Conservation (phyloP, 1,140 invertebrate genomes). For the Hetaerina americana region DNA sequence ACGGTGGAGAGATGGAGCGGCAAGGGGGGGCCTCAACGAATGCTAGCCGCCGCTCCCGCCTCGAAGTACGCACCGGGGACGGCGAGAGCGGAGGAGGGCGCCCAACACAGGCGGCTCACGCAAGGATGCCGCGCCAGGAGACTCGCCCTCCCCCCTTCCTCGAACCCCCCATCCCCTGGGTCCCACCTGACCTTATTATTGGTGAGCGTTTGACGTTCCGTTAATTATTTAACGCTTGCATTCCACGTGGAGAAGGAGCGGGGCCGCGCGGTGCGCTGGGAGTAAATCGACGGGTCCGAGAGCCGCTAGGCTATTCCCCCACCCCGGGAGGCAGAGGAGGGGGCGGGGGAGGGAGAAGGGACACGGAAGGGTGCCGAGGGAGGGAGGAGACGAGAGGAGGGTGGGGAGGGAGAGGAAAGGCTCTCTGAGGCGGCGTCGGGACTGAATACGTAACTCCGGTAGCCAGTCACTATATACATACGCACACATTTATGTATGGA, state of each 20-base stretch:
- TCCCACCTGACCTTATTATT: not conserved
- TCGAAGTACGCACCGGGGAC: too few species aligned
- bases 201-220: not conserved
- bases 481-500: too few species aligned
- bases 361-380: not conserved
- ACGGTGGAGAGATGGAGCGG: too few species aligned
- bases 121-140: not conserved
- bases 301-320: not conserved
- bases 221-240: not conserved
- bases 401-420: not conserved
- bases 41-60: too few species aligned
- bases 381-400: not conserved
- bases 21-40: too few species aligned
- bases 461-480: not conserved
- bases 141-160: not conserved
- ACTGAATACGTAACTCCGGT: not conserved
- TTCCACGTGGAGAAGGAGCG: not conserved
- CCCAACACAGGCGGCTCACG: too few species aligned
- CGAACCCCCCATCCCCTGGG: not conserved
- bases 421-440: not conserved
- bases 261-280: not conserved
- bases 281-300: not conserved
- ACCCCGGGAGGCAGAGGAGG: not conserved
- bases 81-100: not conserved
- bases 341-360: not conserved